phyloP scores from a whole-genome alignment of 2,888 invertebrate species.

The Drosophila crucigera region DNA sequence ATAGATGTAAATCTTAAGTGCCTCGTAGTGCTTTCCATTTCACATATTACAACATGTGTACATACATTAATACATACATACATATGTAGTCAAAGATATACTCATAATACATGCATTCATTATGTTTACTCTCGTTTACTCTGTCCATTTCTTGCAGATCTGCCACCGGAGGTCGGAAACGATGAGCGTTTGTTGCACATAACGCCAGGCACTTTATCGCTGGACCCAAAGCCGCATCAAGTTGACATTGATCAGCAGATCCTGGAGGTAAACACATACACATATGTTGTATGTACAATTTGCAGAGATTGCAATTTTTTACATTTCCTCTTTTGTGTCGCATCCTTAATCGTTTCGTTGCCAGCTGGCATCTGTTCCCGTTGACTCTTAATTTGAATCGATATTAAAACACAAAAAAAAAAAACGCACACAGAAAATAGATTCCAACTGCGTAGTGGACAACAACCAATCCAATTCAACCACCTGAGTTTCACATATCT shows the following conservation, averaged over 20 bases:
- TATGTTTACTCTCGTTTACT: slow-evolving; percentile 32
- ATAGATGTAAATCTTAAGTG: not conserved
- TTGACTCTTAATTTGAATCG: not conserved
- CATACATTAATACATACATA: not conserved
- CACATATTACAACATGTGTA: not conserved
- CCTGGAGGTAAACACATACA: slow-evolving; percentile 76
- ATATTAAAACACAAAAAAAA: not conserved
- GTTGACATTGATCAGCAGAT: slow-evolving; percentile 85
- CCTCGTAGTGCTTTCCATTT: not conserved
- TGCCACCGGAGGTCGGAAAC: slow-evolving; percentile 85
- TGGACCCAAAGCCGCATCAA: slow-evolving; percentile 83
- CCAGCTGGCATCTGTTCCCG: not conserved
- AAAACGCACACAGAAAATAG: not conserved
- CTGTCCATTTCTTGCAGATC: slow-evolving; percentile 79
- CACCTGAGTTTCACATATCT: slow-evolving; percentile 7
- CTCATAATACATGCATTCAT: not conserved
- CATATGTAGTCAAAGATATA: not conserved
- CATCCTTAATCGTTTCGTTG: not conserved
- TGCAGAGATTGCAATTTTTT: not conserved
- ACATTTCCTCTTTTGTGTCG: not conserved
- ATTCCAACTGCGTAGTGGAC: not conserved
- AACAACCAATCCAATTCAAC: not conserved
- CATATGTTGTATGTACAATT: not conserved
- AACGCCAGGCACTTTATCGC: slow-evolving; percentile 81
- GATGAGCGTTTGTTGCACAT: slow-evolving; percentile 84